Evolutionary conservation across 2,113 vertebrate species (phyloP), one percentile per base, ranked within the genome.

Genomic region (Lanius ludovicianus): DNA sequence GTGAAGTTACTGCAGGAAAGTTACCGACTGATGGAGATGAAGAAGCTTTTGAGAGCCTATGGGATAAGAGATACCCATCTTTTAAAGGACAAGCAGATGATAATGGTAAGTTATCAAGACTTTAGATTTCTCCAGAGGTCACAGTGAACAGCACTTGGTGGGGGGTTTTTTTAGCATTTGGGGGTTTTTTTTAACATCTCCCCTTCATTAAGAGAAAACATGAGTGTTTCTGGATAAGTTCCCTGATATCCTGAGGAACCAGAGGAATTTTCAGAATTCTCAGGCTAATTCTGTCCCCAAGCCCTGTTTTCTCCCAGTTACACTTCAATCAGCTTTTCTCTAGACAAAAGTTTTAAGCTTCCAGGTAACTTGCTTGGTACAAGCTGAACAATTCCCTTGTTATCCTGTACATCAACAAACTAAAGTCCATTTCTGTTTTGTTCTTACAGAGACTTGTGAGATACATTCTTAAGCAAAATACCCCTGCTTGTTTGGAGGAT

Each of bases 1-100:
- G 99, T 99, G 85, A 98, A 99, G 90, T 97, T 99, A 75, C 90
- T 99, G 63, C 99, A 99, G 88, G 99, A 99, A 76, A 99, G 98
- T 91, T 99, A 99, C 95, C 97, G 91, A 46, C 97, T 99, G 41
- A 99, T 99, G 99, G 99, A 99, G 95, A 99, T 99, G 96, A 99
- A 99, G 96, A 99, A 99, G 78, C 98, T 99, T 83, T 96, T 99
- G 80, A 96, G 99, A 84, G 98, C 98, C 47, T 99, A 99, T 60
- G 99, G 99, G 27, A 99, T 99, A 96, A 98, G 99, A 81, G 99
- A 98, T 70, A 98, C 98, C 91, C 99, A 98, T 84, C 98, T 99
- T 78, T 97, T 99, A 44, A 99, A 98, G 93, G 97, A 98, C 80
- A 98, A 98, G 33, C 97, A 99, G 82, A 98, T 99, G 92, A 98